These are phyloP conservation scores for Clupea harengus DNA, from an alignment of 2,113 vertebrate species.

Conservation along the genomic window DNA sequence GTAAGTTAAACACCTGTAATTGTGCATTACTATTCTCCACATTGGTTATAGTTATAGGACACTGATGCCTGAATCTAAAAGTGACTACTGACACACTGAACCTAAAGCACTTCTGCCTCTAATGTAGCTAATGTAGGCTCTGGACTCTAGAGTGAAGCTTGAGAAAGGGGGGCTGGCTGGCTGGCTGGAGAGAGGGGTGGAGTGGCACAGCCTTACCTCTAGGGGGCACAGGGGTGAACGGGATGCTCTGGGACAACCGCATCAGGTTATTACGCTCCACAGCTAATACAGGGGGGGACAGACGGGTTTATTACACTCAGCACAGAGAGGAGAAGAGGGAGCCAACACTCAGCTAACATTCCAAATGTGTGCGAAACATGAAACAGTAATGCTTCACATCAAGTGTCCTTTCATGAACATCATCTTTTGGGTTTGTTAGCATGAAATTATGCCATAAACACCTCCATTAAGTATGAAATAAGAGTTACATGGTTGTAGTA, in stretches of 20 bases:
- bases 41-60: not conserved
- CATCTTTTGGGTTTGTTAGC: not conserved
- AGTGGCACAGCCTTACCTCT: conserved; percentile 78
- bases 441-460: not conserved
- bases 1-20: not conserved
- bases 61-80: not conserved
- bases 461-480: not conserved
- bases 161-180: conserved; percentile 11
- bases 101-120: not conserved
- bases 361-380: not conserved
- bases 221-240: conserved; percentile 95
- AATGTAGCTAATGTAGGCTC: not conserved
- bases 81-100: not conserved
- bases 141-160: not conserved
- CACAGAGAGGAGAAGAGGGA: conserved; percentile 6
- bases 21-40: not conserved
- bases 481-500: not conserved
- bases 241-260: conserved; percentile 96
- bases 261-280: conserved; percentile 99
- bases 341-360: not conserved
- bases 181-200: not conserved
- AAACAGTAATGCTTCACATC: conserved; percentile 1
- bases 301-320: conserved; percentile 31
- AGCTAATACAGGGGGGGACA: conserved; percentile 70
- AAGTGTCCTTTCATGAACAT: not conserved